phyloP scores from a whole-genome alignment of 2,797 vertebrate genomes.

The Spondyliosoma cantharus region DNA sequence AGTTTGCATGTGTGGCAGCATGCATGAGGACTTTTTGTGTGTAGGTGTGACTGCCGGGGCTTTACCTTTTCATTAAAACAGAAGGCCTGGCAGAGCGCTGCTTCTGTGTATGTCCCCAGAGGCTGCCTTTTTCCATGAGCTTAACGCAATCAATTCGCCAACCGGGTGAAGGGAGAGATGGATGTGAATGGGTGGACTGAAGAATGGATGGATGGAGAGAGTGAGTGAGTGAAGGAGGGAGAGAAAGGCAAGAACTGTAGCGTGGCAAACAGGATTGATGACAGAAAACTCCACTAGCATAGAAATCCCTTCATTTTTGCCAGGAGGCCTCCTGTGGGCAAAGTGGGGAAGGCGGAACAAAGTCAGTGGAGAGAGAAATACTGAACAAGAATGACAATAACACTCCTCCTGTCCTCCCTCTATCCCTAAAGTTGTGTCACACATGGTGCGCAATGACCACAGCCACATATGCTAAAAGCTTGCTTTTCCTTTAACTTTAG shows the following conservation, averaged over 20 bases:
- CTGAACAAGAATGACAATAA: slow-evolving; percentile 8
- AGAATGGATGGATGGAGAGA: slow-evolving; percentile 42
- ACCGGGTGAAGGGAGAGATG: slow-evolving; percentile 51
- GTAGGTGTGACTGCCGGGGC: slow-evolving; percentile 35
- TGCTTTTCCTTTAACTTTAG: background rate
- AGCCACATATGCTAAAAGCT: background rate
- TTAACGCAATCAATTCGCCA: slow-evolving; percentile 65
- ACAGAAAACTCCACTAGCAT: slow-evolving; percentile 52
- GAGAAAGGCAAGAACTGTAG: slow-evolving; percentile 34
- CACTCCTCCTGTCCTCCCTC: slow-evolving; percentile 18
- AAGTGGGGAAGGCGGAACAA: slow-evolving; percentile 19
- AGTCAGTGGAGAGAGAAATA: slow-evolving; percentile 49
- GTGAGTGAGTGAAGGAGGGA: slow-evolving; percentile 1
- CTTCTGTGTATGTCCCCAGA: slow-evolving; percentile 53
- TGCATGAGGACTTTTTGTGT: slow-evolving; percentile 24
- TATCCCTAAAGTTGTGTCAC: slow-evolving; percentile 13
- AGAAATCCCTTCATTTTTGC: slow-evolving; percentile 61
- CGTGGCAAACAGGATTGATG: slow-evolving; percentile 69
- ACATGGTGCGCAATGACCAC: background rate
- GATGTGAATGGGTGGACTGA: slow-evolving; percentile 42
- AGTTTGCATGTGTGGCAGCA: slow-evolving; percentile 23
- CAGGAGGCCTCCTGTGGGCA: slow-evolving; percentile 38
- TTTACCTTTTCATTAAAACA: slow-evolving; percentile 72
- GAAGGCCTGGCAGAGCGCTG: slow-evolving; percentile 38
- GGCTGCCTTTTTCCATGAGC: slow-evolving; percentile 54